Evolutionary conservation across 2,113 vertebrate species (phyloP), one percentile per base, ranked within the genome.

Genomic region (Cyphomyrus discorhynchus): DNA sequence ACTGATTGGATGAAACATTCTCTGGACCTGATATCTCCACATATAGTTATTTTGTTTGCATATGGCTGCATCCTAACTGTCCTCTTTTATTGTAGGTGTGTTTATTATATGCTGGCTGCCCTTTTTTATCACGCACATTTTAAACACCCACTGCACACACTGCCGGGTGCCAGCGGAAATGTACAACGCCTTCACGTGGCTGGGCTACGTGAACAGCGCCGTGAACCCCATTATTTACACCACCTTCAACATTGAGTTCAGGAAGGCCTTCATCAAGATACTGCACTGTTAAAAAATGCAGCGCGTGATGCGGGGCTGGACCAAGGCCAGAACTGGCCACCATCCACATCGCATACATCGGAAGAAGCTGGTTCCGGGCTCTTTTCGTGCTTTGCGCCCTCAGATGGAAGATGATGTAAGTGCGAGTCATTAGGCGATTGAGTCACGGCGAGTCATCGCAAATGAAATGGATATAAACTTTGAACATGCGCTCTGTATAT

Each of bases 171-270:
- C 98, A 0, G 96, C 96, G 0, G 97, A 96, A 90, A 95, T 99
- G 95, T 99, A 99, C 95, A 99, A 97, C 39, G 97, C 98, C 92
- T 99, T 98, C 93, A 99, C 98, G 0, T 99, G 98, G 98, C 97
- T 99, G 88, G 98, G 98, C 90, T 99, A 99, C 0, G 98, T 99
- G 94, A 99, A 99, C 94, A 99, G 98, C 6, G 98, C 98, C 2
- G 96, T 99, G 92, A 99, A 99, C 93, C 98, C 98, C n/a, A 98
- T 99, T 92, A 99, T 99, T 92, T 99, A 99, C 94, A 99, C 98
- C 83, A 99, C 98, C 90, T 99, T 99, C 94, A 99, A 99, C 92
- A 94, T 99, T 0, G 98, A 99, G 94, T 99, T 99, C 93, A 96
- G 98, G 94, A 99, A 99, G 94, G 98, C 98, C 91, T 99, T 99